Conservation (phyloP, 2,888 invertebrate genomes). For the Sesamia inferens region DNA sequence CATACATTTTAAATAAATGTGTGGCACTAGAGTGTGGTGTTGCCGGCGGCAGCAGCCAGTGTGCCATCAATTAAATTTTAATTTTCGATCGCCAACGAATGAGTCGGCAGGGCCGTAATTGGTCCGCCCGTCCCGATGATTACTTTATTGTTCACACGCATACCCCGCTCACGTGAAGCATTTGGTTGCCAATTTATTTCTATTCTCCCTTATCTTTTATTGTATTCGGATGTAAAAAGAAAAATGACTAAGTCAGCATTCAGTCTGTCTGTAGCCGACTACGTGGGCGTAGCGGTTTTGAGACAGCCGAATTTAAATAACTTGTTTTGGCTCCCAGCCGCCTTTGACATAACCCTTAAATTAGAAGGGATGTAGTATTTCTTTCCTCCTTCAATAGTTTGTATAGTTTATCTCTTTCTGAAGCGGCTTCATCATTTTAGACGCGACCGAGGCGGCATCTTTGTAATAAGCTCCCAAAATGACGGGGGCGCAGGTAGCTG, state of each 20-base stretch:
- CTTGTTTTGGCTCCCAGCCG: conserved; percentile 85
- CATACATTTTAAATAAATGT: conserved; percentile 85
- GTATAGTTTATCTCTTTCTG: conserved; percentile 75
- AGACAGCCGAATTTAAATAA: conserved; percentile 85
- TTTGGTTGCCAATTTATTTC: conserved; percentile 77
- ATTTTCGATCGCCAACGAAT: conserved; percentile 84
- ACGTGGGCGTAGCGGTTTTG: conserved; percentile 77
- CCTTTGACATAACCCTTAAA: conserved; percentile 83
- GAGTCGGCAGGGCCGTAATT: conserved; percentile 83
- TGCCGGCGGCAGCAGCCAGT: conserved; percentile 58
- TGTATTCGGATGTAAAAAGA: conserved; percentile 67
- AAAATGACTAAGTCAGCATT: conserved; percentile 55
- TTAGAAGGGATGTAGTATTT: conserved; percentile 74
- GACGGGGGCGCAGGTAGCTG: conserved; percentile 83
- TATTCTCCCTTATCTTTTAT: conserved; percentile 67
- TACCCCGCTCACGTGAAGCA: conserved; percentile 73
- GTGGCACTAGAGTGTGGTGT: conserved; percentile 61
- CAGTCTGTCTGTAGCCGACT: conserved; percentile 62
- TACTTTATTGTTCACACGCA: conserved; percentile 87
- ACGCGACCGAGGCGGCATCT: conserved; percentile 71
- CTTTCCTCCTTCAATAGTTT: conserved; percentile 71
- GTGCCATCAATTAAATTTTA: conserved; percentile 87
- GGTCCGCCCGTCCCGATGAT: conserved; percentile 82
- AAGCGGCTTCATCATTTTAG: conserved; percentile 74
- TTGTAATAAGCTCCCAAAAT: conserved; percentile 75